Conservation (phyloP, 92 coral and sea anemone genomes). For the Porites lobata region DNA sequence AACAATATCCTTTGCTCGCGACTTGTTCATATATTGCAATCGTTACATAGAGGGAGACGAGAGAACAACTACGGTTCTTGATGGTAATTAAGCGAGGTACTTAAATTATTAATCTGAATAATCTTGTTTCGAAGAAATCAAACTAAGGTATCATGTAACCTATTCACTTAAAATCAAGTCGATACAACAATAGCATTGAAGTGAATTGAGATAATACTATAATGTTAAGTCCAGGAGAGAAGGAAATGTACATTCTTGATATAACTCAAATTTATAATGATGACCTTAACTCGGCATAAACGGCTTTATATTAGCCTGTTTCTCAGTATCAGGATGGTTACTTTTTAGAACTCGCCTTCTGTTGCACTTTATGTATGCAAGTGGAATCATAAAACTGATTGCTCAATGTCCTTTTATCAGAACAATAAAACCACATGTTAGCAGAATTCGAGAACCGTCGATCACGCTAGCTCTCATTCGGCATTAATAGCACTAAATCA, state of each 20-base stretch:
- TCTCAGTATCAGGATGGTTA: neutral
- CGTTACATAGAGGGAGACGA: neutral
- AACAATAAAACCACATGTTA: constrained; percentile 81
- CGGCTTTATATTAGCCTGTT: neutral
- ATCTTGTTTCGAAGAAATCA: neutral
- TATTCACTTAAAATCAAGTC: neutral
- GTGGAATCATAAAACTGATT: neutral
- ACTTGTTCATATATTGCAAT: neutral
- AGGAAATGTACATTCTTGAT: neutral
- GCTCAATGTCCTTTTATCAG: neutral
- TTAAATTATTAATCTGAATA: neutral
- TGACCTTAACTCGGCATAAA: neutral
- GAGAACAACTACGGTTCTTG: neutral
- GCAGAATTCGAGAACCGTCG: constrained; percentile 1
- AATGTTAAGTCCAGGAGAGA: too few species aligned
- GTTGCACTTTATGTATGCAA: neutral
- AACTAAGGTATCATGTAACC: neutral
- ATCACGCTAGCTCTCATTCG: constrained; percentile 12
- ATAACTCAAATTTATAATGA: neutral
- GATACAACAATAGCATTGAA: neutral
- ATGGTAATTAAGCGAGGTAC: too few species aligned
- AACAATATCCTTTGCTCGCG: neutral
- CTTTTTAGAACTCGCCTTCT: neutral
- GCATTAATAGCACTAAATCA: neutral
- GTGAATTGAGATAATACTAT: too few species aligned